phyloP scores from a whole-genome alignment of 2,113 vertebrate genomes.

The Sphyrna mokarran region DNA sequence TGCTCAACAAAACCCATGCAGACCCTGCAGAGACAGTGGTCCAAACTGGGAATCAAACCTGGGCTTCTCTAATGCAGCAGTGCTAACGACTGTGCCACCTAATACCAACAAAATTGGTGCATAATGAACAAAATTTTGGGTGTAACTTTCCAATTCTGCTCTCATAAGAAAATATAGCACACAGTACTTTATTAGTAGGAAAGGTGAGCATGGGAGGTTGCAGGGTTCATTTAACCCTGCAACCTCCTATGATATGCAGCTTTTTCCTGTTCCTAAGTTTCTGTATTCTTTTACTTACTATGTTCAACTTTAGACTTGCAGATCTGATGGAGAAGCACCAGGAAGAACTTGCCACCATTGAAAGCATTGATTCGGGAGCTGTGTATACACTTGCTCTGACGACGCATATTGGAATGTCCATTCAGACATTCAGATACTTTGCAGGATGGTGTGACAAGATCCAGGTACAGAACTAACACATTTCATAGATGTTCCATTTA shows the following conservation, averaged over 20 bases:
- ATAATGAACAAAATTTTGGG: background rate
- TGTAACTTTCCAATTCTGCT: background rate
- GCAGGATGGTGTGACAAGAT: conserved; percentile 81
- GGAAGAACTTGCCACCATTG: conserved; percentile 72
- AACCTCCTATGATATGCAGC: background rate
- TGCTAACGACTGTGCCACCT: too few species aligned
- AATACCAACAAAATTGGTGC: background rate
- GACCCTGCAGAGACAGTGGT: too few species aligned
- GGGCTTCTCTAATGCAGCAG: too few species aligned
- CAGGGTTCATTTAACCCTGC: background rate
- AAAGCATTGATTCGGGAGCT: conserved; percentile 68
- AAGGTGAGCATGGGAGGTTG: too few species aligned
- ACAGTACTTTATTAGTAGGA: background rate
- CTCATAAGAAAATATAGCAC: background rate
- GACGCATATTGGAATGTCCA: conserved; percentile 75
- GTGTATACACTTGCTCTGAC: conserved; percentile 76
- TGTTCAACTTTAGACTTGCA: conserved; percentile 56
- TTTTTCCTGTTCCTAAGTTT: background rate
- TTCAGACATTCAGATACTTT: conserved; percentile 75
- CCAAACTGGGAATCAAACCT: too few species aligned
- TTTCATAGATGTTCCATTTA: background rate
- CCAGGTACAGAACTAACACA: conserved; percentile 52
- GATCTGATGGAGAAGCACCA: conserved; percentile 73
- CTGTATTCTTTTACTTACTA: background rate
- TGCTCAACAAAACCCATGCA: too few species aligned